Evolutionary conservation across 2,797 vertebrate genomes (phyloP).

Genomic region (Knipowitschia caucasica): DNA sequence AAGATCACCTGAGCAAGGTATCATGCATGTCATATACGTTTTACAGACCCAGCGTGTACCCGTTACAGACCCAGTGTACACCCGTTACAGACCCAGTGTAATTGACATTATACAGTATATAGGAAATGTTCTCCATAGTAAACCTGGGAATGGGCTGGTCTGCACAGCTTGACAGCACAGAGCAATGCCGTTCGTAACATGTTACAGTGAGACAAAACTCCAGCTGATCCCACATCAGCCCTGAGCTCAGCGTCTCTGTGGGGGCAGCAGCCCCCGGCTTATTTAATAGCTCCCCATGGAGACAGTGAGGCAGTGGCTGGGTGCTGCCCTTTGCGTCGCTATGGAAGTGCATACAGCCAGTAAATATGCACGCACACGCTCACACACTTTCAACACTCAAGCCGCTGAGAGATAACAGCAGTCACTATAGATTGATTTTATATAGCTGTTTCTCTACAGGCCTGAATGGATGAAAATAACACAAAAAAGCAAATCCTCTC

Average conservation of each 20-base stretch:
- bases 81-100: too few species aligned
- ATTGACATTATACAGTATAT: too few species aligned
- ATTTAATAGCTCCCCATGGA: conserved; percentile 57
- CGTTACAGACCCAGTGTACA: too few species aligned
- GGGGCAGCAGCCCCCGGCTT: conserved; percentile 41
- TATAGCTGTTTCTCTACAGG: conserved; percentile 40
- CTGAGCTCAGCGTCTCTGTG: conserved; percentile 22
- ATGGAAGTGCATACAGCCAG: conserved; percentile 46
- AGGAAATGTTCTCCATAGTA: too few species aligned
- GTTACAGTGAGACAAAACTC: conserved; percentile 33
- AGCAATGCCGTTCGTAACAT: conserved; percentile 11
- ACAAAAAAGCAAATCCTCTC: conserved; percentile 42
- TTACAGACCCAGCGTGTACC: too few species aligned
- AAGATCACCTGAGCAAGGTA: too few species aligned
- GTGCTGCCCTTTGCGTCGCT: conserved; percentile 65
- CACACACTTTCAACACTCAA: conserved; percentile 50
- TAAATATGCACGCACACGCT: conserved; percentile 53
- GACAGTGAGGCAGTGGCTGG: conserved; percentile 44
- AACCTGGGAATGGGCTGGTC: neutral
- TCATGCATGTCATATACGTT: too few species aligned
- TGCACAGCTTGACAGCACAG: neutral
- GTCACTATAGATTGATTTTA: conserved; percentile 57
- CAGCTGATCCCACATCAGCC: conserved; percentile 55
- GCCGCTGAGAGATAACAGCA: conserved; percentile 45
- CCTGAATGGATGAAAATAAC: conserved; percentile 44